A percentile compares a stretch with the other conserved stretches of the same genome.
Conservation (phyloP, 2,113 vertebrate species). For the Silurus meridionalis region DNA sequence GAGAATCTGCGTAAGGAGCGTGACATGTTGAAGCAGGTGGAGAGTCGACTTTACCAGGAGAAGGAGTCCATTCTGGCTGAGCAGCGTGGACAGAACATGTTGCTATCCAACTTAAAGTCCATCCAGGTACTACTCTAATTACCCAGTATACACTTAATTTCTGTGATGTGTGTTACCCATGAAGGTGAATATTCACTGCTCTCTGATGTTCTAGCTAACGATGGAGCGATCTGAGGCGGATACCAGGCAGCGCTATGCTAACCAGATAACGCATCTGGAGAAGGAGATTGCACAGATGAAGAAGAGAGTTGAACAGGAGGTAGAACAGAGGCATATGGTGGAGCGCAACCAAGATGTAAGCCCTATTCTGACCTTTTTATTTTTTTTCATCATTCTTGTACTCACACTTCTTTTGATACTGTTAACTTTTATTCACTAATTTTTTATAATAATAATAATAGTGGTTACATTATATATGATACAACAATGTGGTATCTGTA, state of each 20-base stretch:
- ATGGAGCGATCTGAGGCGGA: slow-evolving; percentile 90
- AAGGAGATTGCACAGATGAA: slow-evolving; percentile 83
- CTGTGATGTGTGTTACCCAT: not conserved
- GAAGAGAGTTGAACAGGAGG: slow-evolving; percentile 86
- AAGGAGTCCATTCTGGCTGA: slow-evolving; percentile 85
- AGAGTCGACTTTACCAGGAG: slow-evolving; percentile 84
- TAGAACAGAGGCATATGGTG: slow-evolving; percentile 85
- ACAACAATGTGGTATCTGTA: no score
- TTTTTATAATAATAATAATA: not conserved
- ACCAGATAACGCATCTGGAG: slow-evolving; percentile 84
- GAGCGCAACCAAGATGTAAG: slow-evolving; percentile 88
- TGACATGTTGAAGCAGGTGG: slow-evolving; percentile 88
- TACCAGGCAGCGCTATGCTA: slow-evolving; percentile 84
- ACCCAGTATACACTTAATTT: not conserved
- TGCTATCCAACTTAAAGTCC: slow-evolving; percentile 88
- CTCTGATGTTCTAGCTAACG: slow-evolving; percentile 71
- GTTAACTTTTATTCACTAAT: not conserved
- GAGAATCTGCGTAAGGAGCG: slow-evolving; percentile 91
- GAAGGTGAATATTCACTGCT: not conserved
- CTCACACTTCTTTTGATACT: not conserved
- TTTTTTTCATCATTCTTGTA: not conserved
- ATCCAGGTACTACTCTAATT: slow-evolving; percentile 81
- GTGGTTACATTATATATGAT: no score
- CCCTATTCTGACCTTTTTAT: not conserved
- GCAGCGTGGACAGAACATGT: slow-evolving; percentile 88